Conservation (phyloP, 2,797 vertebrate genomes). For the Serranus cabrilla region DNA sequence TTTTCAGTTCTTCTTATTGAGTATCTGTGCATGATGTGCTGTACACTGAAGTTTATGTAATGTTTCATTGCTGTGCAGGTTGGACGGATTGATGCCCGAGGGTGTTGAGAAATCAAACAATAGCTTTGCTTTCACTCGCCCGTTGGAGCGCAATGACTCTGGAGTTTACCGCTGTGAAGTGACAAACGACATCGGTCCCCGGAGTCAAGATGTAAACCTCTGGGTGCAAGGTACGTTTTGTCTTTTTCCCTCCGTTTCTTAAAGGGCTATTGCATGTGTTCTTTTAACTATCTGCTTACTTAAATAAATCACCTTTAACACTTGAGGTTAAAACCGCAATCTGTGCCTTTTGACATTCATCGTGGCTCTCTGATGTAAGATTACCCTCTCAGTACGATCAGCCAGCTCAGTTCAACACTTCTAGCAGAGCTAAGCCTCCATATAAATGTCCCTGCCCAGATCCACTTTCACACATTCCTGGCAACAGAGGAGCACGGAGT, state of each 20-base stretch:
- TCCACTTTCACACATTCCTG: slow-evolving; percentile 80
- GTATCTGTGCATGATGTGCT: slow-evolving; percentile 1
- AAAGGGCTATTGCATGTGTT: slow-evolving; percentile 15
- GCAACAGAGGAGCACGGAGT: slow-evolving; percentile 59
- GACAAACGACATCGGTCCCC: slow-evolving; percentile 90
- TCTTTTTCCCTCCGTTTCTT: slow-evolving; percentile 16
- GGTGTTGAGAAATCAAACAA: slow-evolving; percentile 90
- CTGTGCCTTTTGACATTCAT: slow-evolving; percentile 24
- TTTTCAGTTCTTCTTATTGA: background rate
- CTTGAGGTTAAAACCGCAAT: slow-evolving; percentile 9
- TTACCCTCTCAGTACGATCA: slow-evolving; percentile 44
- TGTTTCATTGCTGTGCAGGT: slow-evolving; percentile 80
- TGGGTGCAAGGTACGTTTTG: slow-evolving; percentile 90
- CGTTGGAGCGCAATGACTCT: slow-evolving; percentile 93
- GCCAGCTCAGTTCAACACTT: slow-evolving; percentile 44
- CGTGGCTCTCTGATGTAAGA: slow-evolving; percentile 43
- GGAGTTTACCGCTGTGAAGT: slow-evolving; percentile 95
- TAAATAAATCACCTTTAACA: slow-evolving; percentile 5
- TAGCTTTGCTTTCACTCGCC: slow-evolving; percentile 91
- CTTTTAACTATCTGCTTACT: background rate
- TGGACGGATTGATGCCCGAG: slow-evolving; percentile 92
- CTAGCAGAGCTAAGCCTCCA: slow-evolving; percentile 55
- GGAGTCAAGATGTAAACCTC: slow-evolving; percentile 89
- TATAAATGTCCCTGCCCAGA: slow-evolving; percentile 61
- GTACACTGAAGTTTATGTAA: slow-evolving; percentile 4